Evolutionary conservation across 2,888 invertebrate genomes (phyloP), one percentile per base, ranked within the genome.

Genomic region (Watsonalla binaria): DNA sequence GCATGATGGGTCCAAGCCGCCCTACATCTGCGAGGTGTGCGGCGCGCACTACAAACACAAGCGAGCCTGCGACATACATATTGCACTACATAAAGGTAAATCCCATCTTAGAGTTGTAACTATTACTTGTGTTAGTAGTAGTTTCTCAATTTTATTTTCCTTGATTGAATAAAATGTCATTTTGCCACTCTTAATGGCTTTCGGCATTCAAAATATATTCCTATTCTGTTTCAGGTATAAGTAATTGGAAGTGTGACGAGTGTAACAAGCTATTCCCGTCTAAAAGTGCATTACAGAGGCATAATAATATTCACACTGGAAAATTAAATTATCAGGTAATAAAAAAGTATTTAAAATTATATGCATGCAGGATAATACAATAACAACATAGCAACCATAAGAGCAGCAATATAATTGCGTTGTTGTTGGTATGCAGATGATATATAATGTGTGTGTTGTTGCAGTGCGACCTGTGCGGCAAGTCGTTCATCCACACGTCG

Each of bases 401-500:
- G n/a, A n/a, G n/a, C n/a, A n/a, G n/a, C n/a, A n/a, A n/a, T n/a
- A n/a, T n/a, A n/a, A n/a, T n/a, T n/a, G 15, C 14, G 4, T 34
- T 35, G 49, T 13, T 9, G 0, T 7, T 42, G 8, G n/a, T 33
- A n/a, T 45, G 45, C 13, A 42, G 8, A 14, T 34, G 47, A 42
- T 6, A n/a, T 14, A 9, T 47, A 15, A 33, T 50, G 13, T 6
- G 15, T 14, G n/a, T 45, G 11, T 6, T n/a, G 50, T 75, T 70
- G 6, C 87, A 93, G 85, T 93, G 93, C 76, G 92, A 93, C 75
- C 77, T 92, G 60, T 93, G 93, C 82, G 93, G 93, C 65, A 93
- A 93, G 81, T 92, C 92, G 59, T 93, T 93, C 81, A 90, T 94
- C 69, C 94, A 94, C 88, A 94, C 94, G 70, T 93, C 94, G 46